phyloP scores from a whole-genome alignment of 1,140 invertebrate species.

The Aethina tumida region DNA sequence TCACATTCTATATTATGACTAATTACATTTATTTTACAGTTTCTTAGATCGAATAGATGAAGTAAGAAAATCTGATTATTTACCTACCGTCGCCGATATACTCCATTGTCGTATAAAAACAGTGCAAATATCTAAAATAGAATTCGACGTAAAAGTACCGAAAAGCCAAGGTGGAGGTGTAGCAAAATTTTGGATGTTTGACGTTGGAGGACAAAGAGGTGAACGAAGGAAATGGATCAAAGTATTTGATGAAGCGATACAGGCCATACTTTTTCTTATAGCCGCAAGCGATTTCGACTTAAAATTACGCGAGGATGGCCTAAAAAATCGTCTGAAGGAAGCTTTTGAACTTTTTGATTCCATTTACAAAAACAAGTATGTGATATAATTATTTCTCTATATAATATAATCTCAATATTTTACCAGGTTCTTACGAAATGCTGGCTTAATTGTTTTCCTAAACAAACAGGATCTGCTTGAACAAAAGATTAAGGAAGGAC shows the following conservation, averaged over 20 bases:
- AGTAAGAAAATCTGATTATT: conserved; percentile 48
- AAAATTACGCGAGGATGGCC: conserved; percentile 57
- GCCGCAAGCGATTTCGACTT: conserved; percentile 71
- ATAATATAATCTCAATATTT: conserved; percentile 5
- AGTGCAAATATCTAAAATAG: conserved; percentile 60
- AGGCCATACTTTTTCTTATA: conserved; percentile 68
- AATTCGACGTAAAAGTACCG: conserved; percentile 59
- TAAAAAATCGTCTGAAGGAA: conserved; percentile 60
- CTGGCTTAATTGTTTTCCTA: conserved; percentile 68
- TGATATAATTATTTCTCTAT: conserved; percentile 5
- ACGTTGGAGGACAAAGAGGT: conserved; percentile 72
- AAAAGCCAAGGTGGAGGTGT: conserved; percentile 53
- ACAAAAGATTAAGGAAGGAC: conserved; percentile 55
- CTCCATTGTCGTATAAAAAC: conserved; percentile 58
- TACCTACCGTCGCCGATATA: conserved; percentile 60
- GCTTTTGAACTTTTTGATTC: conserved; percentile 61
- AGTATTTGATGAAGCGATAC: conserved; percentile 73
- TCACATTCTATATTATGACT: no score
- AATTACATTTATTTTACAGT: conserved; percentile 42
- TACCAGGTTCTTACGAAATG: conserved; percentile 55
- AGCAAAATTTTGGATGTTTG: conserved; percentile 67
- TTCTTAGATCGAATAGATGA: conserved; percentile 55
- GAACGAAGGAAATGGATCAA: conserved; percentile 43
- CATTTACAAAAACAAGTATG: conserved; percentile 65
- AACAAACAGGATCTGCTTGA: conserved; percentile 74